A percentile compares a stretch with the other conserved stretches of the same genome.
Conservation (phyloP, 2,113 vertebrate species). For the Tricholaema leucomelas region DNA sequence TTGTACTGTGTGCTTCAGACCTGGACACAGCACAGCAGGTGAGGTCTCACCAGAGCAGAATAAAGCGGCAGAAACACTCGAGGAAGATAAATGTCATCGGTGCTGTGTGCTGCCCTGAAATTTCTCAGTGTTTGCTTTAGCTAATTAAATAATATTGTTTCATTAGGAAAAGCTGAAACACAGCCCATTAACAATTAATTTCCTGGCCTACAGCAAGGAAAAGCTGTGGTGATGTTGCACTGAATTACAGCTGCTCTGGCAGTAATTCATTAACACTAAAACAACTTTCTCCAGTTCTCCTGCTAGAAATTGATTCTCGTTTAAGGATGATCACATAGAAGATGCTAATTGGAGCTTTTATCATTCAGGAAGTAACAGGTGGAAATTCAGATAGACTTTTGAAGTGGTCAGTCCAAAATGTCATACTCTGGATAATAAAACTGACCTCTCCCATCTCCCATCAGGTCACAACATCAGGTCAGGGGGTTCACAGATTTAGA, state of each 20-base stretch:
- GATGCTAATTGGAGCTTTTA: neutral
- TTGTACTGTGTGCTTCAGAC: too few species aligned
- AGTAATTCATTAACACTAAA: conserved; percentile 46
- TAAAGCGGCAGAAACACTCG: too few species aligned
- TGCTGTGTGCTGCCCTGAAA: neutral
- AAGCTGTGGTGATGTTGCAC: neutral
- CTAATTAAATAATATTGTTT: conserved; percentile 23
- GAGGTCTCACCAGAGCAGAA: too few species aligned
- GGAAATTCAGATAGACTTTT: neutral
- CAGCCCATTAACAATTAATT: conserved; percentile 39
- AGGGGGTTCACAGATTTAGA: neutral
- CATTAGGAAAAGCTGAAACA: conserved; percentile 29
- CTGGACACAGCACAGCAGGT: too few species aligned
- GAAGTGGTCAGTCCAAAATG: neutral
- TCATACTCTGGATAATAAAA: neutral
- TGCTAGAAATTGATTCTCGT: neutral
- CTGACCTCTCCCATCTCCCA: neutral
- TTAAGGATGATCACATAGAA: neutral
- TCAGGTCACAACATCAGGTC: neutral
- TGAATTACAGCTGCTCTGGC: neutral
- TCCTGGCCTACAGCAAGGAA: neutral
- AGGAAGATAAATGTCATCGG: neutral
- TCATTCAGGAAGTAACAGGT: neutral
- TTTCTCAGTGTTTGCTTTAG: neutral
- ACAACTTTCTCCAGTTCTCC: neutral